phyloP scores from a whole-genome alignment of 2,113 vertebrate species.

The Bufo bufo region DNA sequence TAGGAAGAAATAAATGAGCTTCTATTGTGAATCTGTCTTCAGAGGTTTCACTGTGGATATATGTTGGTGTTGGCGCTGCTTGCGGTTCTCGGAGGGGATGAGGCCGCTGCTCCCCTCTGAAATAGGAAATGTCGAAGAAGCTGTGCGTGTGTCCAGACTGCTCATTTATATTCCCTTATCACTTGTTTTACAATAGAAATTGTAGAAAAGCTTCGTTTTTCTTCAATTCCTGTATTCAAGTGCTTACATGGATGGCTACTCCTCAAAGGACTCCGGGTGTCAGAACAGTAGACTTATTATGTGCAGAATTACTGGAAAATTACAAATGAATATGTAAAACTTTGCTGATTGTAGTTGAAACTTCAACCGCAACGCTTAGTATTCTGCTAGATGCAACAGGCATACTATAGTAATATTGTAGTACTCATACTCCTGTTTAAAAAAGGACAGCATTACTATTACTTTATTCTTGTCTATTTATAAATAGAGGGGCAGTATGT shows the following conservation, averaged over 20 bases:
- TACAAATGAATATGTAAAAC: neutral
- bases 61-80: neutral
- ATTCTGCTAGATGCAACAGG: neutral
- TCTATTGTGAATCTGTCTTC: neutral
- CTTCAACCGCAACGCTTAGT: neutral
- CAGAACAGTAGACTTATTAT: neutral
- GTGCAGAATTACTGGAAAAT: neutral
- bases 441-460: neutral
- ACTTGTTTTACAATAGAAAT: neutral
- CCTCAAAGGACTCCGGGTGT: neutral
- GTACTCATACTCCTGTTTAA: neutral
- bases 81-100: conserved; percentile 1
- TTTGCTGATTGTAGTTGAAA: neutral
- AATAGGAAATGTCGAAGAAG: neutral
- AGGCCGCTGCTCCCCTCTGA: neutral
- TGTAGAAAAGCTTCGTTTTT: neutral
- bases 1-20: neutral
- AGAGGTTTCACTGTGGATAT: neutral
- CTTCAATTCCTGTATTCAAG: neutral
- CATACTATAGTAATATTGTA: neutral
- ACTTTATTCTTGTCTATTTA: neutral
- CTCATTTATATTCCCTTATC: neutral
- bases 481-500: neutral
- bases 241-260: neutral
- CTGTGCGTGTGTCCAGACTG: accelerated